A percentile compares a stretch with the other conserved stretches of the same genome.
phyloP scores from a whole-genome alignment of 2,888 invertebrate genomes.

The Synanthedon myopaeformis region DNA sequence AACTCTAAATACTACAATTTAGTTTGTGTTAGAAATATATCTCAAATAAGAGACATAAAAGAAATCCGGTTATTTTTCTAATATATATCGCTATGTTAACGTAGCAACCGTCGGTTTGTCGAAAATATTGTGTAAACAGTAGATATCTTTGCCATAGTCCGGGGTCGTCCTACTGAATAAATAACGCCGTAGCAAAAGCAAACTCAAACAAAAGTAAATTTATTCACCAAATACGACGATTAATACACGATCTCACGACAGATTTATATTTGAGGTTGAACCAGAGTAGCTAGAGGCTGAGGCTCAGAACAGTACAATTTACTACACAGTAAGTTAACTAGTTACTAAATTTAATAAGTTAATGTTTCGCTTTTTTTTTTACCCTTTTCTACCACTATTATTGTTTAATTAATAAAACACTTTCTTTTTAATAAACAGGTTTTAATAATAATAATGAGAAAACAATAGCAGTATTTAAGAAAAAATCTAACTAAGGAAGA shows the following conservation, averaged over 20 bases:
- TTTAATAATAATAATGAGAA: too few species aligned
- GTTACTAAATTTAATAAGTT: too few species aligned
- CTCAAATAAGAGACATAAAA: constrained; percentile 10
- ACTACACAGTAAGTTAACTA: too few species aligned
- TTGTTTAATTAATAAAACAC: too few species aligned
- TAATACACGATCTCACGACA: constrained; percentile 61
- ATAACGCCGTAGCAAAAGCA: constrained; percentile 55
- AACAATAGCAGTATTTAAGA: too few species aligned
- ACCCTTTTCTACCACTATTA: too few species aligned
- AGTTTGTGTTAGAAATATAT: neutral
- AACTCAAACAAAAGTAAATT: constrained; percentile 68
- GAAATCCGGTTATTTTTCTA: constrained; percentile 43
- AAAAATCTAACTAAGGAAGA: too few species aligned
- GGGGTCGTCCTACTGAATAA: constrained; percentile 62
- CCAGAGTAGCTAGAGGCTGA: constrained; percentile 1
- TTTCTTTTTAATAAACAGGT: too few species aligned
- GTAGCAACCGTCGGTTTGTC: constrained; percentile 28
- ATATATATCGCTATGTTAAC: constrained; percentile 42
- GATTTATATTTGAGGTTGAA: constrained; percentile 41
- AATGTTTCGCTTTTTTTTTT: too few species aligned
- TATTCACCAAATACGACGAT: constrained; percentile 67
- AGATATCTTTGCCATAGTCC: constrained; percentile 40
- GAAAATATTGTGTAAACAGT: constrained; percentile 63
- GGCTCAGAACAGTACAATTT: too few species aligned
- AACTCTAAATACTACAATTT: too few species aligned